phyloP scores from a whole-genome alignment of 2,113 vertebrate genomes.

The Amphilophus citrinellus region DNA sequence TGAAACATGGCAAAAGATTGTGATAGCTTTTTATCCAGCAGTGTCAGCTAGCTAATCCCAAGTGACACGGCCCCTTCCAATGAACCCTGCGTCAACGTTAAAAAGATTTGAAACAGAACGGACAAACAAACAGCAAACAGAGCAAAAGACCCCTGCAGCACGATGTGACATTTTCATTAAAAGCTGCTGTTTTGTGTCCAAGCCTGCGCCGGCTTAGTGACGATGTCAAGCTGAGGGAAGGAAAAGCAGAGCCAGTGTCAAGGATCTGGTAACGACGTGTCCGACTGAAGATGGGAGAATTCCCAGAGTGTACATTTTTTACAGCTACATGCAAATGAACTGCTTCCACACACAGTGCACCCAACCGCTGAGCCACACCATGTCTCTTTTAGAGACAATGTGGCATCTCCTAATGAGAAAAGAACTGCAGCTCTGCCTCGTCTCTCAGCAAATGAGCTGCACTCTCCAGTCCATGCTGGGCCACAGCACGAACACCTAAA shows the following conservation, averaged over 20 bases:
- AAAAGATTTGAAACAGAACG: slow-evolving; percentile 41
- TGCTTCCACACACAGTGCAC: slow-evolving; percentile 17
- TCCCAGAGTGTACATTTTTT: neutral
- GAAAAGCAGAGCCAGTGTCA: neutral
- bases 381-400: neutral
- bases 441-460: slow-evolving; percentile 26
- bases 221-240: neutral
- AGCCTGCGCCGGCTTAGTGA: neutral
- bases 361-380: neutral
- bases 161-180: slow-evolving; percentile 45
- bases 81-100: slow-evolving; percentile 31
- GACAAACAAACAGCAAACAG: neutral
- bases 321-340: slow-evolving; percentile 4
- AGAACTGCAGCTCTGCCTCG: slow-evolving; percentile 2
- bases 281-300: neutral
- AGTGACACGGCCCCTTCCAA: slow-evolving; percentile 26
- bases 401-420: slow-evolving; percentile 39
- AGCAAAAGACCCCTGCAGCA: slow-evolving; percentile 27
- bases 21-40: neutral
- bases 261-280: neutral
- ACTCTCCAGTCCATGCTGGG: neutral
- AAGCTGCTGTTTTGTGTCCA: slow-evolving; percentile 4
- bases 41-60: slow-evolving; percentile 26
- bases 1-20: neutral
- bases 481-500: neutral